Conservation (phyloP, 1,140 invertebrate species). For the Gonatopus flavifemur region DNA sequence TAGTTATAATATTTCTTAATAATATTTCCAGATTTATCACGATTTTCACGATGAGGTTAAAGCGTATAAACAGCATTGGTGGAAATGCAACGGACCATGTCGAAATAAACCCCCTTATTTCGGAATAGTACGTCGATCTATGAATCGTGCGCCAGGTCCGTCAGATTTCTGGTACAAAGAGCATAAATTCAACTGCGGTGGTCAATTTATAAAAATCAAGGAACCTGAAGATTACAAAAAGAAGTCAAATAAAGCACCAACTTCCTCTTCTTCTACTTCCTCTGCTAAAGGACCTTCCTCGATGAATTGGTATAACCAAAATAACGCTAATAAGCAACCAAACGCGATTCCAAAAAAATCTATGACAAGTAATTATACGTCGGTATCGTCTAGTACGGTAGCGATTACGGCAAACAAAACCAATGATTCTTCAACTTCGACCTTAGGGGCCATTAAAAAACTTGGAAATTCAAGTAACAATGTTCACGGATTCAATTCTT, state of each 20-base stretch:
- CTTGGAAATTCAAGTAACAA: slow-evolving; percentile 41
- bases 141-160: slow-evolving; percentile 83
- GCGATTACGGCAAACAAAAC: neutral
- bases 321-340: slow-evolving; percentile 3
- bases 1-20: slow-evolving; percentile 9
- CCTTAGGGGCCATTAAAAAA: slow-evolving; percentile 29
- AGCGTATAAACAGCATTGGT: slow-evolving; percentile 87
- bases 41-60: slow-evolving; percentile 85
- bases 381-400: neutral
- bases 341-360: slow-evolving; percentile 5
- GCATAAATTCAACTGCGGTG: slow-evolving; percentile 81
- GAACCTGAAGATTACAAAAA: slow-evolving; percentile 63
- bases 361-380: neutral
- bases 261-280: too few species aligned
- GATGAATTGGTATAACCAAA: too few species aligned
- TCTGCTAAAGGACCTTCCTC: too few species aligned
- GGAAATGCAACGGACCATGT: slow-evolving; percentile 92
- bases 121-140: slow-evolving; percentile 77
- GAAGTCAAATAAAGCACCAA: slow-evolving; percentile 16
- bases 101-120: slow-evolving; percentile 77
- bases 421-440: slow-evolving; percentile 3
- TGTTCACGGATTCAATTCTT: slow-evolving; percentile 34
- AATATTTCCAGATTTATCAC: slow-evolving; percentile 73
- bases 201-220: slow-evolving; percentile 82
- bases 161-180: slow-evolving; percentile 87